phyloP scores from a whole-genome alignment of 2,797 vertebrate genomes.

The Diplodus sargus region DNA sequence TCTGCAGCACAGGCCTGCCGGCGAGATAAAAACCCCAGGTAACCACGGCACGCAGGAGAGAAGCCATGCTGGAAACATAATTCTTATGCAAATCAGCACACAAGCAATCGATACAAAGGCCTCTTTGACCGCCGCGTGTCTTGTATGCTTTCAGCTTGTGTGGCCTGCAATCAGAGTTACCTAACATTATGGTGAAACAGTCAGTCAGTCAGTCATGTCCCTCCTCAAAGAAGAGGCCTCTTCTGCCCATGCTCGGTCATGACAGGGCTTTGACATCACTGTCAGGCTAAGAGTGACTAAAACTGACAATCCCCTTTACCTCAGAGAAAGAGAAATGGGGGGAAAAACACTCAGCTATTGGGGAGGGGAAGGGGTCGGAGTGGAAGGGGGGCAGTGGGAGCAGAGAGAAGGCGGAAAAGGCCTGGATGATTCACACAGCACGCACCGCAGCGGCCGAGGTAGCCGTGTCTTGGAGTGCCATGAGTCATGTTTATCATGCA shows the following conservation, averaged over 20 bases:
- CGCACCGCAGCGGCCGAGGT: slow-evolving; percentile 75
- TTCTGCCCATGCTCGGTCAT: slow-evolving; percentile 62
- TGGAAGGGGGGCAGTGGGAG: slow-evolving; percentile 35
- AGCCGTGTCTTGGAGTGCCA: slow-evolving; percentile 79
- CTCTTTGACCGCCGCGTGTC: slow-evolving; percentile 29
- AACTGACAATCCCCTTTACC: slow-evolving; percentile 74
- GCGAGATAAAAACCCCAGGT: slow-evolving; percentile 22
- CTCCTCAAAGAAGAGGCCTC: slow-evolving; percentile 44
- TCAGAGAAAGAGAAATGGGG: slow-evolving; percentile 63
- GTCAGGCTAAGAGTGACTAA: slow-evolving; percentile 69
- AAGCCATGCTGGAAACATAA: slow-evolving; percentile 37
- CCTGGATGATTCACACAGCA: slow-evolving; percentile 81
- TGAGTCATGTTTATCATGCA: slow-evolving; percentile 86
- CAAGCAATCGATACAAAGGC: slow-evolving; percentile 30
- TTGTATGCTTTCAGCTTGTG: slow-evolving; percentile 17
- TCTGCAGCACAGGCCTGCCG: neutral
- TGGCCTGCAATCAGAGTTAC: slow-evolving; percentile 42
- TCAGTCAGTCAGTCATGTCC: slow-evolving; percentile 50
- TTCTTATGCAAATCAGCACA: slow-evolving; percentile 29
- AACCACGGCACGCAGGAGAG: slow-evolving; percentile 27
- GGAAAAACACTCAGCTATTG: slow-evolving; percentile 51
- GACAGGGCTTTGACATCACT: slow-evolving; percentile 73
- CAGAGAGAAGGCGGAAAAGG: slow-evolving; percentile 48
- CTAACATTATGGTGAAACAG: slow-evolving; percentile 55
- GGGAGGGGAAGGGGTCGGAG: slow-evolving; percentile 27